Evolutionary conservation across 53 echinoderm and acorn worm species (phyloP), one percentile per base, ranked within the genome.

Genomic region (Paelopatides confundens): DNA sequence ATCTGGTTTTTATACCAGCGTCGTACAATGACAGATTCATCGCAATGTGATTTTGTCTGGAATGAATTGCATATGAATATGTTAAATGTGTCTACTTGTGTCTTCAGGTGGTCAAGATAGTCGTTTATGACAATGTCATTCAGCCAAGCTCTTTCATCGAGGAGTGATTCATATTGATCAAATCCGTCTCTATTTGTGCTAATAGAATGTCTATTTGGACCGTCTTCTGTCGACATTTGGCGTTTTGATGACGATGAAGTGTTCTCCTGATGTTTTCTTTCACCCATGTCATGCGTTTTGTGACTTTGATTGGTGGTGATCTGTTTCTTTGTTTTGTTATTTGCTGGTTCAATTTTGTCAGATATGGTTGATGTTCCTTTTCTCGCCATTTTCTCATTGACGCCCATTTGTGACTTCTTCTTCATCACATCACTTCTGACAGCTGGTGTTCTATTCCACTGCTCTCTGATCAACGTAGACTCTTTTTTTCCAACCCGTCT

Each of bases 51-150:
- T 1, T 14, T 52, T 2, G 14, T 78, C 8, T 78, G 78, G 18
- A 78, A 78, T 4, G 78, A 50, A 28, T 52, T 78, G 33, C 78
- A 78, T 5, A 52, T 12, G n/a, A 78, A 78, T 10, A 51, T 26
- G 17, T 50, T 52, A 29, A 78, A 78, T 11, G 6, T 4, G 1
- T 10, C 7, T 5, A 51, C 31, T 10, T 78, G 78, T 26, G 30
- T 52, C 31, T 52, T 50, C 9, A 78, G 18, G 29, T 7, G 26
- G 7, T 78, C 51, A 3, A 78, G 50, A 78, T 78, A 51, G 31
- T 78, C 78, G 17, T 78, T 78, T 1, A 78, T 27, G 2, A 78
- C 51, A 1, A 52, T 49, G 30, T 52, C 78, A 52, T 50, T 50
- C 15, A 78, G n/a, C 78, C 78, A 78, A 0, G 14, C 2, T n/a